Evolutionary conservation across 2,797 vertebrate species (phyloP).

Genomic region (Coendou prehensilis): DNA sequence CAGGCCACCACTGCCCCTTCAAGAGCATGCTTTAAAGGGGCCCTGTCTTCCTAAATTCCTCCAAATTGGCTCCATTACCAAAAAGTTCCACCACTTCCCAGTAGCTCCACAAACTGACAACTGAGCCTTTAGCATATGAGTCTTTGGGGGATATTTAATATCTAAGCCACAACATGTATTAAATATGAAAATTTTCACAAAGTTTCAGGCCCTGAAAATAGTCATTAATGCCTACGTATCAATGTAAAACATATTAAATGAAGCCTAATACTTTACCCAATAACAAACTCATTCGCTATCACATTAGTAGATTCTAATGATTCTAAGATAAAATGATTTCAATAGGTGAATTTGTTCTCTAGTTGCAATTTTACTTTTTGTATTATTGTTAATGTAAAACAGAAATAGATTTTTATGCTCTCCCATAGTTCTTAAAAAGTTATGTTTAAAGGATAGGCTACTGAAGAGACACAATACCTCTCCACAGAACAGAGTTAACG

Average conservation of each 20-base stretch:
- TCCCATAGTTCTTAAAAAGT: not conserved
- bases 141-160: not conserved
- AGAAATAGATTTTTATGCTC: not conserved
- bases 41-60: not conserved
- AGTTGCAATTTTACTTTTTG: not conserved
- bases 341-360: not conserved
- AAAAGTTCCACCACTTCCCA: not conserved
- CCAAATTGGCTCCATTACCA: not conserved
- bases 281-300: not conserved
- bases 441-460: not conserved
- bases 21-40: not conserved
- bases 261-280: not conserved
- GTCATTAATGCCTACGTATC: not conserved
- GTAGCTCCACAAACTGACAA: rapidly evolving
- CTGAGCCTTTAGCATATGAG: not conserved
- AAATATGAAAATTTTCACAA: not conserved
- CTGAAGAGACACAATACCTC: not conserved
- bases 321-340: not conserved
- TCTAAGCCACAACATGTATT: not conserved
- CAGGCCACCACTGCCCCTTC: too few relatives aligned
- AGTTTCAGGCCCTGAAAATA: not conserved
- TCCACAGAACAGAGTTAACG: not conserved
- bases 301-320: not conserved
- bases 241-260: not conserved
- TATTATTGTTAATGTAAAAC: not conserved